Base-by-base conservation (phyloP, 1,140 invertebrate species). In the Caenorhabditis remanei region DNA sequence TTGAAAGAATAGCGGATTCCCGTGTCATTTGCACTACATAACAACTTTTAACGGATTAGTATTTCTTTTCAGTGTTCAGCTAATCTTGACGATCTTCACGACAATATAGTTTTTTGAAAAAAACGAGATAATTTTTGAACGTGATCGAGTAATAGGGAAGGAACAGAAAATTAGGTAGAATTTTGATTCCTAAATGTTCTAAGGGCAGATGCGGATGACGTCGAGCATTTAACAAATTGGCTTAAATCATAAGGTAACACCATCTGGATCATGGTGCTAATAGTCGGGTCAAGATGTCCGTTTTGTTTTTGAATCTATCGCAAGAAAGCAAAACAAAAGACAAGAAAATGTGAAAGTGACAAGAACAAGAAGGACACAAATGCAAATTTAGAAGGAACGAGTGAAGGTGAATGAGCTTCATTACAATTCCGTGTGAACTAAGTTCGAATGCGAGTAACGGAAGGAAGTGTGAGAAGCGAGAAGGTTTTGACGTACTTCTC, bases 371-470 rank as follows among this genome's bases (percentile, higher is more conserved):
- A 79, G 65, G n/a, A 46, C 65, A 32, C 4, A 71, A 13, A 79
- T 79, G 71, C 46, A 79, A 79, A 79, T 79, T 79, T 50, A 9
- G n/a, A 79, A n/a, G 40, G 40, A 67, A 21, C 32, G 32, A 32
- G 32, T 32, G 65, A 71, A 79, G 46, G 71, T 79, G 71, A 79
- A 79, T 53, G 21, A 79, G 71, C 71, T 79, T 79, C 71, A 79
- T 79, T 79, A 79, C 71, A 79, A 53, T 79, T 53, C n/a, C 46
- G 71, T 79, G 71, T 79, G 71, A 79, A 79, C 71, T 79, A 46
- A 46, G 61, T 63, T 63, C 65, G 19, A 24, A 19, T 32, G 40
- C 7, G 6, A 46, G 40, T 71, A 71, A 71, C 65, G 46, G 71
- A 79, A 79, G 71, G 43, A 50, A 79, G 21, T 11, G 7, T 48